phyloP scores from a whole-genome alignment of 1,140 invertebrate species.

The Diorhabda carinulata region DNA sequence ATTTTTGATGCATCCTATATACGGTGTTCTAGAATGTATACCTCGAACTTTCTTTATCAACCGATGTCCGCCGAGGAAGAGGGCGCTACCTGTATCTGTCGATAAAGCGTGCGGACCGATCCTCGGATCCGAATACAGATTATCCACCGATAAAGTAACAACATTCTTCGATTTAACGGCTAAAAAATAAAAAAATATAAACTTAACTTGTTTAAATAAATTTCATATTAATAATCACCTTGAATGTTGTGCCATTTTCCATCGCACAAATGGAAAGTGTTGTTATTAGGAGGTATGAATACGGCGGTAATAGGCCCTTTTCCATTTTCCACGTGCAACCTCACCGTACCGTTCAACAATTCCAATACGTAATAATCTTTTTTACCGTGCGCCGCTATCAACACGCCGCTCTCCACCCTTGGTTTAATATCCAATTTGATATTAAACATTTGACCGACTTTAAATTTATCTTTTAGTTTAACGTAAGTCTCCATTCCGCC shows the following conservation, averaged over 20 bases:
- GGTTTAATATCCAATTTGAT: conserved; percentile 88
- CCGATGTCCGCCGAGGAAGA: conserved; percentile 88
- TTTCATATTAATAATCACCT: conserved; percentile 54
- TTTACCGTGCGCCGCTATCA: conserved; percentile 77
- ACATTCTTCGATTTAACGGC: conserved; percentile 81
- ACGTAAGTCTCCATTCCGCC: conserved; percentile 54
- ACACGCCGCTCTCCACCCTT: conserved; percentile 68
- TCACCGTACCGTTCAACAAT: conserved; percentile 77
- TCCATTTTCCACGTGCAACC: conserved; percentile 81
- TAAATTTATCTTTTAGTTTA: conserved; percentile 41
- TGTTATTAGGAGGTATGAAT: conserved; percentile 65
- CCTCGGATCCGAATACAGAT: conserved; percentile 60
- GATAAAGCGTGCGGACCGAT: conserved; percentile 63
- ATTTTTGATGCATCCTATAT: conserved; percentile 78
- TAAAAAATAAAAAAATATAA: conserved; percentile 50
- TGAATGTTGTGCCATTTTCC: conserved; percentile 89
- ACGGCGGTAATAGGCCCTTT: conserved; percentile 71
- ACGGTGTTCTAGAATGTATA: conserved; percentile 61
- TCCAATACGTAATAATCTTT: conserved; percentile 83
- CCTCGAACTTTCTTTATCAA: conserved; percentile 54
- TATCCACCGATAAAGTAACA: conserved; percentile 76
- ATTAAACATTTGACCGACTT: conserved; percentile 71
- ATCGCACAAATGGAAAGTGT: conserved; percentile 83
- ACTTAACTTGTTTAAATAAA: not conserved
- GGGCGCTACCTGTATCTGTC: conserved; percentile 76